phyloP scores from a whole-genome alignment of 2,113 vertebrate genomes.

The Vidua macroura region DNA sequence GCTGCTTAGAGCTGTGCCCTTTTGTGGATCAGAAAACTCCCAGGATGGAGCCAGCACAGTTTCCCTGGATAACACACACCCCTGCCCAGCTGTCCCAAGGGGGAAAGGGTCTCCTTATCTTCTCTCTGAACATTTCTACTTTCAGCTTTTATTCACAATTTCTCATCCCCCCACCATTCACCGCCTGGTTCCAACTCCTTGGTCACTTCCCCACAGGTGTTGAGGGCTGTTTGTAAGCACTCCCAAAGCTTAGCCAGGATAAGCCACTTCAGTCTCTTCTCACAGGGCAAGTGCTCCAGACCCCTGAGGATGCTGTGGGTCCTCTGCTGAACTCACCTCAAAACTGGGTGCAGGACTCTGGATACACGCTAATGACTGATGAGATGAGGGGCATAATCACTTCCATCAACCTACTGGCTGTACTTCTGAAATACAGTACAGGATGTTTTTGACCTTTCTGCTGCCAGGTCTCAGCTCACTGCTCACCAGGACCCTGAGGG shows the following conservation, averaged over 20 bases:
- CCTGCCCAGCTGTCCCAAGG: neutral
- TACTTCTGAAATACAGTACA: neutral
- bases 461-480: neutral
- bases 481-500: neutral
- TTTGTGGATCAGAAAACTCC: neutral
- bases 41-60: neutral
- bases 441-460: neutral
- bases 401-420: too few relatives aligned
- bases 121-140: neutral
- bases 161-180: neutral
- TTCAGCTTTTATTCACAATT: neutral
- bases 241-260: neutral
- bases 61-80: rapidly evolving
- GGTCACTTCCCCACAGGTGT: neutral
- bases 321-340: neutral
- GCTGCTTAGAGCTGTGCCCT: neutral
- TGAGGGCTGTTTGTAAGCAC: too few relatives aligned
- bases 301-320: neutral
- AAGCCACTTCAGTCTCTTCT: neutral
- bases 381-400: neutral
- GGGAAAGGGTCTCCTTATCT: neutral
- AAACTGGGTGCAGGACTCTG: neutral
- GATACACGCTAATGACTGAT: neutral
- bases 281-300: neutral
- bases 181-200: neutral